phyloP scores from a whole-genome alignment of 2,888 invertebrate species.

The Synanthedon formicaeformis region DNA sequence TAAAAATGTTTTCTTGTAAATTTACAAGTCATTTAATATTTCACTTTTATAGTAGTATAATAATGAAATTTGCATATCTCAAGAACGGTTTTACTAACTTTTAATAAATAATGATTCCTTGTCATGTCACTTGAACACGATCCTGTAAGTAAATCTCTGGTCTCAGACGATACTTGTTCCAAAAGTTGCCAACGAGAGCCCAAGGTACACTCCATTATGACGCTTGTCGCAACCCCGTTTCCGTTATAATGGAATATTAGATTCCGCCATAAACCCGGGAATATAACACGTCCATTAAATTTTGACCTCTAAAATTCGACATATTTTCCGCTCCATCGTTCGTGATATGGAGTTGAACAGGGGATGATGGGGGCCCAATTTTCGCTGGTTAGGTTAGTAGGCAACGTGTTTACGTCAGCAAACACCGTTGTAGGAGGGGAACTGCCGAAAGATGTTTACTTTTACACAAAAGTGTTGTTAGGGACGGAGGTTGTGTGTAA shows the following conservation, averaged over 20 bases:
- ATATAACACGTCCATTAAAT: slow-evolving; percentile 33
- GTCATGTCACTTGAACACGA: not conserved
- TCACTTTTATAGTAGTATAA: too few relatives aligned
- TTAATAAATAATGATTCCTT: too few relatives aligned
- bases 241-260: slow-evolving; percentile 58
- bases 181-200: slow-evolving; percentile 11
- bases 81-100: too few relatives aligned
- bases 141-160: not conserved
- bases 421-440: slow-evolving; percentile 36
- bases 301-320: slow-evolving; percentile 35
- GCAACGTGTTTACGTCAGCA: slow-evolving; percentile 28
- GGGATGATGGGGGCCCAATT: slow-evolving; percentile 17
- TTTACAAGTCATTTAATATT: too few relatives aligned
- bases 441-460: slow-evolving; percentile 45
- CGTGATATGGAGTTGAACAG: slow-evolving; percentile 6
- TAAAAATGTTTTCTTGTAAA: too few relatives aligned
- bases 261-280: slow-evolving; percentile 45
- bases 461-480: slow-evolving; percentile 26
- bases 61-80: too few relatives aligned
- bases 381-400: slow-evolving; percentile 19
- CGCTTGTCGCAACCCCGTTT: slow-evolving; percentile 38
- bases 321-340: slow-evolving; percentile 9
- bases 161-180: not conserved
- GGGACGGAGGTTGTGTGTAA: slow-evolving; percentile 26
- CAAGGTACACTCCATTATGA: slow-evolving; percentile 40